Evolutionary conservation across 2,113 vertebrate species (phyloP).

Genomic region (Cricetomys ansorgei): DNA sequence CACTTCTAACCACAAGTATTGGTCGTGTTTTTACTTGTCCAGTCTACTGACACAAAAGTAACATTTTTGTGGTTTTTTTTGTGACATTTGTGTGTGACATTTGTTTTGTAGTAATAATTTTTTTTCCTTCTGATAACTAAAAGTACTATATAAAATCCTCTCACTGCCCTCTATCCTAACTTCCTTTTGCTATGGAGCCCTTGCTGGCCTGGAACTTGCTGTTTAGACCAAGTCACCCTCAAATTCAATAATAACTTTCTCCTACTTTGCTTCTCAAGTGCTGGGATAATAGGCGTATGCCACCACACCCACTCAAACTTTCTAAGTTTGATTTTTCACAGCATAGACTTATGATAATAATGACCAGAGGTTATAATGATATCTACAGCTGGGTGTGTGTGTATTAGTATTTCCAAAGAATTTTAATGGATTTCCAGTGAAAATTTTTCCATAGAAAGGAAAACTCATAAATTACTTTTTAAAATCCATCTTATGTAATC

Average conservation of each 20-base stretch:
- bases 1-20: not conserved
- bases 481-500: not conserved
- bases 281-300: not conserved
- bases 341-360: not conserved
- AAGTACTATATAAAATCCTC: conserved; percentile 28
- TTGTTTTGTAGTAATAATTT: conserved; percentile 5
- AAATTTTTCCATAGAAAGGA: conserved; percentile 17
- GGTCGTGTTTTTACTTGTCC: not conserved
- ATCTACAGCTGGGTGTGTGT: not conserved
- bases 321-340: conserved; percentile 35
- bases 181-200: not conserved
- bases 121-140: not conserved
- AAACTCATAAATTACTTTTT: conserved; percentile 40
- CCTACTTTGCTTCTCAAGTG: not conserved
- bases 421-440: conserved; percentile 1
- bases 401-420: conserved; percentile 44
- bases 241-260: not conserved
- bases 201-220: not conserved
- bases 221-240: not conserved
- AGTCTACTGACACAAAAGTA: not conserved
- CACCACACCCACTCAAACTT: not conserved
- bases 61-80: too few relatives aligned
- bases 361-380: not conserved
- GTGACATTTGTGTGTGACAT: too few relatives aligned
- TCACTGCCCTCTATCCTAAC: not conserved